Evolutionary conservation across 2,797 vertebrate genomes (phyloP).

Genomic region (Odontamblyopus lacepedii): DNA sequence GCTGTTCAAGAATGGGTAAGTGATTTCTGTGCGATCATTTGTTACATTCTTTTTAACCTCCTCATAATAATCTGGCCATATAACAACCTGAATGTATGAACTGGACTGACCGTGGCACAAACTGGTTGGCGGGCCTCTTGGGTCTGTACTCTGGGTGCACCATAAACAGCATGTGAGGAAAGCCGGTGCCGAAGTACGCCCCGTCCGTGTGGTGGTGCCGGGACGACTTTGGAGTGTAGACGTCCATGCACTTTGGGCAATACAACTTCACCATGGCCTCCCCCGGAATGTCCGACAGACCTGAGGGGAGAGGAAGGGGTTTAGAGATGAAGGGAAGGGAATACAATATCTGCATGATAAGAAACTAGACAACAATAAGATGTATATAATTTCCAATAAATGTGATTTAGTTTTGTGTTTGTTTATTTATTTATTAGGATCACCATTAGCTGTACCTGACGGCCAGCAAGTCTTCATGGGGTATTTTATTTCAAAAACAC

Average conservation of each 20-base stretch:
- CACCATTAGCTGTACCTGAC: no score
- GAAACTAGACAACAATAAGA: not conserved
- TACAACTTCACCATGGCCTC: constrained; percentile 97
- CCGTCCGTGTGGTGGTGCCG: constrained; percentile 94
- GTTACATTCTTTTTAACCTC: no score
- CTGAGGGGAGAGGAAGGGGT: constrained; percentile 57
- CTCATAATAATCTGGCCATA: no score
- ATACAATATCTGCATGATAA: no score
- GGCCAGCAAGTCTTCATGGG: no score
- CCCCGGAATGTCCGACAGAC: constrained; percentile 91
- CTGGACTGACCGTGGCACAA: constrained; percentile 86
- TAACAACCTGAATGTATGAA: no score
- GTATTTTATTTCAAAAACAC: no score
- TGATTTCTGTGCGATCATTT: no score
- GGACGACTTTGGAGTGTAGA: constrained; percentile 93
- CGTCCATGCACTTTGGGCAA: constrained; percentile 96
- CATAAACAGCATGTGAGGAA: constrained; percentile 97
- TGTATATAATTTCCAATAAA: no score
- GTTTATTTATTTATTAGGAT: no score
- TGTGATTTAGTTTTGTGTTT: no score
- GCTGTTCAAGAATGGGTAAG: no score
- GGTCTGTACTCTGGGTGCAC: constrained; percentile 94
- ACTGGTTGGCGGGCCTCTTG: constrained; percentile 95
- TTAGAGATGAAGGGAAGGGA: not conserved
- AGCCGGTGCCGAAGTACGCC: constrained; percentile 92